phyloP scores from a whole-genome alignment of 1,140 invertebrate species.

The Augochlora pura region DNA sequence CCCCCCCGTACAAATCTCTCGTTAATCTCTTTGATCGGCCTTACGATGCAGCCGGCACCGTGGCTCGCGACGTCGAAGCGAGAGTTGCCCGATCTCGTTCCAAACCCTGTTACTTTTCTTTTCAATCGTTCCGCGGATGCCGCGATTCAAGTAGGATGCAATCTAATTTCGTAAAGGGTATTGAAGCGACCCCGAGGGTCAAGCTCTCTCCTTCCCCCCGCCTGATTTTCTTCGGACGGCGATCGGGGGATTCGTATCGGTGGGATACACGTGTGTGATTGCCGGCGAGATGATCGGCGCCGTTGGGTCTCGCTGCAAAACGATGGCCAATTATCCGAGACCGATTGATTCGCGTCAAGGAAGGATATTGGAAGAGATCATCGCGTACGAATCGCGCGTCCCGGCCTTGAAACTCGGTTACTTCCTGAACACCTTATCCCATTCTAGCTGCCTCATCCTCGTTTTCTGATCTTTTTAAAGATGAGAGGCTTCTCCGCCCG shows the following conservation, averaged over 20 bases:
- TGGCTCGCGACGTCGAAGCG: not conserved
- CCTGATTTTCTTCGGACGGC: too few relatives aligned
- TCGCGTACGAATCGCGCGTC: too few relatives aligned
- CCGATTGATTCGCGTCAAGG: not conserved
- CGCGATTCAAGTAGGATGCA: not conserved
- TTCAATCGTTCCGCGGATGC: not conserved
- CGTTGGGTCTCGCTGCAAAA: not conserved
- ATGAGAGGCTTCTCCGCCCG: too few relatives aligned
- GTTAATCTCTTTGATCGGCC: not conserved
- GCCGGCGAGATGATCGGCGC: not conserved
- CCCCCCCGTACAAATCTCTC: slow-evolving; percentile 3
- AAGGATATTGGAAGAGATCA: not conserved
- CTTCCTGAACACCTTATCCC: too few relatives aligned
- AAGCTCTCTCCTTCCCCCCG: not conserved
- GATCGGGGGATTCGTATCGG: not conserved
- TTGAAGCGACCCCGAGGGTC: not conserved
- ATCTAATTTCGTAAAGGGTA: not conserved
- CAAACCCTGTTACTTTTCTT: not conserved
- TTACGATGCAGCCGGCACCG: not conserved
- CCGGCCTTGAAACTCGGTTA: too few relatives aligned
- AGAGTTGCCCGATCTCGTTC: slow-evolving; percentile 3
- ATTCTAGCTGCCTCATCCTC: too few relatives aligned
- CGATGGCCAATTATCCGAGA: not conserved
- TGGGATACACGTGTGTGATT: not conserved
- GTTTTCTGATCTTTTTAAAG: too few relatives aligned